phyloP scores from a whole-genome alignment of 2,888 invertebrate species.

The Scaptomyza polygonia region DNA sequence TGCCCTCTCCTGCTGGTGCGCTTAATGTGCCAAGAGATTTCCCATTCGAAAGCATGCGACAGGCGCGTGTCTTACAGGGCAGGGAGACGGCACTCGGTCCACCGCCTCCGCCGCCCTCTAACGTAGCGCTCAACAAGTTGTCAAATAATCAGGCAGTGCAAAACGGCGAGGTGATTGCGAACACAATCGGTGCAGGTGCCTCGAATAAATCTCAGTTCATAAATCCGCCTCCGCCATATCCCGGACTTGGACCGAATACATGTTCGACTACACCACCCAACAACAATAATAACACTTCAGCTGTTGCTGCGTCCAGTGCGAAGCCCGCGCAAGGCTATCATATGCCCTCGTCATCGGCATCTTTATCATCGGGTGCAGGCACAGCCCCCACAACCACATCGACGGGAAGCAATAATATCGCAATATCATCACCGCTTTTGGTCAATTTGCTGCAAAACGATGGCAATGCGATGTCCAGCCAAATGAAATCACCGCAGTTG shows the following conservation, averaged over 20 bases:
- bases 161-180: slow-evolving; percentile 65
- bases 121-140: slow-evolving; percentile 79
- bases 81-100: slow-evolving; percentile 85
- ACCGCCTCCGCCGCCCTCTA: slow-evolving; percentile 69
- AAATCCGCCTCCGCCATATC: slow-evolving; percentile 83
- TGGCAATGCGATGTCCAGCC: slow-evolving; percentile 82
- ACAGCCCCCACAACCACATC: slow-evolving; percentile 53
- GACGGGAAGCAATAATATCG: slow-evolving; percentile 86
- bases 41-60: slow-evolving; percentile 96
- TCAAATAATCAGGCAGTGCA: slow-evolving; percentile 71
- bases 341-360: slow-evolving; percentile 33
- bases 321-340: slow-evolving; percentile 44
- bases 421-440: slow-evolving; percentile 93
- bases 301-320: slow-evolving; percentile 33
- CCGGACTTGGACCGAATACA: slow-evolving; percentile 65
- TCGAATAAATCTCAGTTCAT: slow-evolving; percentile 81
- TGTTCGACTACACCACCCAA: slow-evolving; percentile 27
- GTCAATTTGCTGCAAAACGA: slow-evolving; percentile 97
- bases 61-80: slow-evolving; percentile 93
- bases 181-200: slow-evolving; percentile 34
- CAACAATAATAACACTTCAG: slow-evolving; percentile 43
- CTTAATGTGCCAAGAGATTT: slow-evolving; percentile 86
- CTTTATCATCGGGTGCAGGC: slow-evolving; percentile 21
- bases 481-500: slow-evolving; percentile 76
- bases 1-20: slow-evolving; percentile 85